A percentile compares a stretch with the other conserved stretches of the same genome.
Conservation (phyloP, 1,140 invertebrate genomes). For the Brachionus angularis region DNA sequence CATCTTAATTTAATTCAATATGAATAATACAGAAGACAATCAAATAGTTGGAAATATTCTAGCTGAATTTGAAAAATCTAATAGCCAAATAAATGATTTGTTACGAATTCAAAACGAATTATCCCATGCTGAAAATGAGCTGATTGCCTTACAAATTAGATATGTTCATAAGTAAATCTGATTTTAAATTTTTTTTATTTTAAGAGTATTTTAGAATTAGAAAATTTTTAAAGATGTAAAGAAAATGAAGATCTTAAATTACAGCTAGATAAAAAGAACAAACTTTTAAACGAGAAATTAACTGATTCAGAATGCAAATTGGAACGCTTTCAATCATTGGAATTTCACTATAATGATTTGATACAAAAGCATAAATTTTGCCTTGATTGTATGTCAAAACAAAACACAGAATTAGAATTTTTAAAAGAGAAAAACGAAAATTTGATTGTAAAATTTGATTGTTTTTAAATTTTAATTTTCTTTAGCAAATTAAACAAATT, state of each 20-base stretch:
- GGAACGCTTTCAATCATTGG: slow-evolving; percentile 21
- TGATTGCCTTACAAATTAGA: slow-evolving; percentile 19
- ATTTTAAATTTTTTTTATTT: neutral
- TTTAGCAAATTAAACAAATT: neutral
- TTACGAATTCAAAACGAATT: slow-evolving; percentile 22
- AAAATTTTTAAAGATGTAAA: slow-evolving; percentile 7
- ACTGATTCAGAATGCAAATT: neutral
- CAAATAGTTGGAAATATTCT: slow-evolving; percentile 2
- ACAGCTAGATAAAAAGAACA: slow-evolving; percentile 12
- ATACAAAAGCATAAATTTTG: slow-evolving; percentile 39
- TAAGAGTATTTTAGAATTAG: neutral
- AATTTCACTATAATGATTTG: slow-evolving; percentile 42
- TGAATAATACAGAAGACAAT: slow-evolving; percentile 8
- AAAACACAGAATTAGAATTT: slow-evolving; percentile 9
- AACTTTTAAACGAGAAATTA: slow-evolving; percentile 26
- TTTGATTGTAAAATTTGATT: neutral
- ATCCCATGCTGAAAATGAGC: slow-evolving; percentile 11
- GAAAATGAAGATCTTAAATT: slow-evolving; percentile 35
- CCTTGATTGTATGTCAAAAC: slow-evolving; percentile 34
- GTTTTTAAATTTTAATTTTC: neutral
- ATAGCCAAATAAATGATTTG: slow-evolving; percentile 8
- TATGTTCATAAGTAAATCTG: slow-evolving; percentile 33
- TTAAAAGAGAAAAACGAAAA: slow-evolving; percentile 6
- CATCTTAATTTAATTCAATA: neutral
- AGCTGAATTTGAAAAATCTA: slow-evolving; percentile 29